Evolutionary conservation across 30 jellyfish, hydroid and myxozoan genomes (phyloP).

Genomic region (Mastigias papua): DNA sequence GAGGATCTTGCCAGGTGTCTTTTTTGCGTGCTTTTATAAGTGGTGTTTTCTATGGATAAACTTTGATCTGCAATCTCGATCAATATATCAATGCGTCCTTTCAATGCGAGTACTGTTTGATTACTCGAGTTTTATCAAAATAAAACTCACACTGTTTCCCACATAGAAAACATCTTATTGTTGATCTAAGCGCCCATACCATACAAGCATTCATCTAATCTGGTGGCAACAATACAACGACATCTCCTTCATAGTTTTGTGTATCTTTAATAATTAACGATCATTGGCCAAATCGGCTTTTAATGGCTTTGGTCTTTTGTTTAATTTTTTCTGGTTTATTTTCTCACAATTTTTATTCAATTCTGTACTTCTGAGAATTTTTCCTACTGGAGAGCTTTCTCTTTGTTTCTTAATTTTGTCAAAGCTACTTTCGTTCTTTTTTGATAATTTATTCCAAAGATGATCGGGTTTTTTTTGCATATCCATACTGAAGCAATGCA

Average conservation of each 20-base stretch:
- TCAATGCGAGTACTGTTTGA: not conserved
- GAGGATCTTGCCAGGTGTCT: not conserved
- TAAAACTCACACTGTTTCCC: not conserved
- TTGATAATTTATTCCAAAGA: no score
- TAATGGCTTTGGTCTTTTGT: no score
- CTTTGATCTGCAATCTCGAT: not conserved
- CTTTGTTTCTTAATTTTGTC: no score
- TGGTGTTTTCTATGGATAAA: not conserved
- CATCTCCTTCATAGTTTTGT: not conserved
- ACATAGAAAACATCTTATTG: not conserved
- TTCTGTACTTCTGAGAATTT: no score
- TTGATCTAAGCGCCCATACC: not conserved
- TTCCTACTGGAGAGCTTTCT: no score
- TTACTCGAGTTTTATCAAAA: not conserved
- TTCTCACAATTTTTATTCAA: no score
- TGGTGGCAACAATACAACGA: not conserved
- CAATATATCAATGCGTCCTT: not conserved
- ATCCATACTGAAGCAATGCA: no score
- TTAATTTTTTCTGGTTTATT: no score
- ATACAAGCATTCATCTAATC: not conserved
- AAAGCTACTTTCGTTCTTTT: no score
- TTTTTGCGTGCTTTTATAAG: not conserved
- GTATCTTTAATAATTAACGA: not conserved
- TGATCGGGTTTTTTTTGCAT: no score
- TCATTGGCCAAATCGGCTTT: no score